These are phyloP conservation scores for Sander lucioperca DNA, from an alignment of 2,113 vertebrate genomes.

Conservation along the genomic window DNA sequence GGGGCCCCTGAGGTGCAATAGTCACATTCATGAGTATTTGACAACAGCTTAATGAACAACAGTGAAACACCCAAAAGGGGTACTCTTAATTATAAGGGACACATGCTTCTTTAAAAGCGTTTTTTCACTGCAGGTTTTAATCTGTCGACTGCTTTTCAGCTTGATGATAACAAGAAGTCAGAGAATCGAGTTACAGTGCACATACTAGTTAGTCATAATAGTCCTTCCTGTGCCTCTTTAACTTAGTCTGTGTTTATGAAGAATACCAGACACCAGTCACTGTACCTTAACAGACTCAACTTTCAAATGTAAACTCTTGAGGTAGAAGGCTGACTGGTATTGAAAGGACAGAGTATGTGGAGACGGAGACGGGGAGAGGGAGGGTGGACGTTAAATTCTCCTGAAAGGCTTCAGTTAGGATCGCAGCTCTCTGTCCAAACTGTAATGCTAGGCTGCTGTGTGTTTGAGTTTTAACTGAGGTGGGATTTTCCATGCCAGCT, in stretches of 20 bases:
- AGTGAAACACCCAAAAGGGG: neutral
- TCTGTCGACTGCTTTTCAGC: neutral
- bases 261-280: conserved; percentile 42
- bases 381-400: conserved; percentile 39
- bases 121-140: neutral
- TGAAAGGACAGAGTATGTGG: conserved; percentile 39
- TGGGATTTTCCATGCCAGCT: conserved; percentile 82
- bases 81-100: neutral
- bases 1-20: neutral
- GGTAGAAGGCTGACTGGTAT: conserved; percentile 9
- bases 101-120: neutral
- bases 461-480: conserved; percentile 67
- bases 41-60: neutral
- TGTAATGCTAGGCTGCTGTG: conserved; percentile 57
- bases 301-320: conserved; percentile 67
- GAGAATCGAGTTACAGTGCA: conserved; percentile 29
- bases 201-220: conserved; percentile 34
- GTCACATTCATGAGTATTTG: neutral
- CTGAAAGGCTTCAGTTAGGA: conserved; percentile 72
- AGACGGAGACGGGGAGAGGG: conserved; percentile 14
- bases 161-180: conserved; percentile 11
- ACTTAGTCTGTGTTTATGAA: conserved; percentile 54
- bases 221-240: conserved; percentile 41
- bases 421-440: conserved; percentile 43
- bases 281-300: conserved; percentile 11